Evolutionary conservation across 2,888 invertebrate genomes (phyloP), one percentile per base, ranked within the genome.

Genomic region (Callinectes sapidus): DNA sequence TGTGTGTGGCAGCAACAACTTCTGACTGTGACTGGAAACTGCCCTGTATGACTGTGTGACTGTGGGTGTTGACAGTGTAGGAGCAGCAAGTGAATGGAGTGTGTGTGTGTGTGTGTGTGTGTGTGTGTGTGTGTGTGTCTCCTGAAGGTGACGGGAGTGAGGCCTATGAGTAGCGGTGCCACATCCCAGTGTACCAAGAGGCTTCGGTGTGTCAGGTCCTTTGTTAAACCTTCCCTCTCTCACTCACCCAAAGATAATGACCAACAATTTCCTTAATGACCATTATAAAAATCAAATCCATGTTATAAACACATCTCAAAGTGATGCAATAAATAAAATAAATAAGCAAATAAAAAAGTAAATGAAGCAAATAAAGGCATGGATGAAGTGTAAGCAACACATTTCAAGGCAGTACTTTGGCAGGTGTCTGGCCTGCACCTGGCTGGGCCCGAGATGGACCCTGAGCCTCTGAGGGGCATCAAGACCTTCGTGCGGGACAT

Each of bases 401-500:
- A 71, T 28, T 71, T 35, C 35, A 35, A 81, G 81, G 8, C 1
- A 81, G 13, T 14, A 16, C 35, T 35, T 81, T 35, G 10, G 35
- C 81, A 81, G 81, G 32, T 81, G 81, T 81, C 81, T 81, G 81
- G 81, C 32, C 13, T 81, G 81, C 81, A 32, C 14, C 13, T 32
- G 35, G 81, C 32, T 1, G 81, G 32, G 87, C 13, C 16, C 10
- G 42, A 48, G n/a, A 2, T 42, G 87, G 54, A 87, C n/a, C 54
- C 48, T 0, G 42, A 54, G 54, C 87, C 54, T 87, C 87, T 87
- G 48, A 16, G 54, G 42, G 90, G 81, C 54, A 90, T 90, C 81
- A 54, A 77, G 81, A 90, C 48, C 90, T 91, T 92, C 81, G 87
- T 92, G 55, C 61, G 89, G 42, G 91, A 86, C 16, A 92, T 92